These are phyloP conservation scores for Ophiothrix spiculata DNA, from an alignment of 35 echinoderm and acorn worm genomes.

Conservation along the genomic window DNA sequence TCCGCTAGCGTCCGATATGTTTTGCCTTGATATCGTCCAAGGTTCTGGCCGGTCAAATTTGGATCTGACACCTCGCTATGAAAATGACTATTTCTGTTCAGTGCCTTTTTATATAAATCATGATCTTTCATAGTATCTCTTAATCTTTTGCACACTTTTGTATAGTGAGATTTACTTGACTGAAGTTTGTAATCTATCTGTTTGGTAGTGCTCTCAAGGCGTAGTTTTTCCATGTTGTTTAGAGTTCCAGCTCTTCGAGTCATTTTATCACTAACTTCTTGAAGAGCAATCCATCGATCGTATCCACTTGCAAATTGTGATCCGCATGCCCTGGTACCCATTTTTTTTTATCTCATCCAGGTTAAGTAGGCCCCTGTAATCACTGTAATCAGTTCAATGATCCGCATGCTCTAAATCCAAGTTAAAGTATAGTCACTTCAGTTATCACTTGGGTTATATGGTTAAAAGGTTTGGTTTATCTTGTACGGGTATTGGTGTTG, in stretches of 20 bases:
- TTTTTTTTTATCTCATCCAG: too few species aligned
- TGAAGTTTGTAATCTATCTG: conserved; percentile 59
- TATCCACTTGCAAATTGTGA: conserved; percentile 59
- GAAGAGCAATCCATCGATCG: conserved; percentile 61
- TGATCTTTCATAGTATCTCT: conserved; percentile 57
- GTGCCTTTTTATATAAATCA: conserved; percentile 57
- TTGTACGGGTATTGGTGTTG: too few species aligned
- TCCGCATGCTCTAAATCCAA: too few species aligned
- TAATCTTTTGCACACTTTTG: conserved; percentile 35
- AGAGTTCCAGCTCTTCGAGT: conserved; percentile 47
- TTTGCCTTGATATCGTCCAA: conserved; percentile 55
- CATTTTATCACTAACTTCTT: conserved; percentile 56
- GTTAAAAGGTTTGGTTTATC: too few species aligned
- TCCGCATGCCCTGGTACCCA: background rate
- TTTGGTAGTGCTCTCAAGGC: conserved; percentile 29
- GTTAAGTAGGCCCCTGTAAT: too few species aligned
- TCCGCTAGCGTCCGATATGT: conserved; percentile 26
- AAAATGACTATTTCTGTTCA: conserved; percentile 27
- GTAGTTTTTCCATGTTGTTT: conserved; percentile 63
- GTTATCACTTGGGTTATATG: too few species aligned
- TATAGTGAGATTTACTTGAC: conserved; percentile 33
- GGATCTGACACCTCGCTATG: background rate
- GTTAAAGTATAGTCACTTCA: too few species aligned
- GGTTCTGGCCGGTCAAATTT: background rate
- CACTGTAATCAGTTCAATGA: too few species aligned